Evolutionary conservation across 2,113 vertebrate genomes (phyloP).

Genomic region (Erythrocercus mccallii): DNA sequence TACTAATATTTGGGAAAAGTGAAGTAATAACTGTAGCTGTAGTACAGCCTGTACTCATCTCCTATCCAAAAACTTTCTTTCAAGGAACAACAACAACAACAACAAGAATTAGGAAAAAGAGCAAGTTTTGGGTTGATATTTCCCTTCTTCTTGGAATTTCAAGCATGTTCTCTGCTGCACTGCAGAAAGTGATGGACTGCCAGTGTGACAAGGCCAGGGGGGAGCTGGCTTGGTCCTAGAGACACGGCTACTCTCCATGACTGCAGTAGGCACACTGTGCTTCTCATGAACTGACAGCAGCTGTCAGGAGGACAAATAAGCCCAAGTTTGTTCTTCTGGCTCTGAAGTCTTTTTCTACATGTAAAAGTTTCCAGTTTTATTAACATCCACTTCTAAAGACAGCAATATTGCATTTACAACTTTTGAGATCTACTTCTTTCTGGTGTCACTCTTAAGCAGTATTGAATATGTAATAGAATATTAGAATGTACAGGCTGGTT

Average conservation of each 20-base stretch:
- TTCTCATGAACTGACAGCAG: neutral
- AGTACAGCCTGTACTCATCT: neutral
- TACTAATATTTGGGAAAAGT: neutral
- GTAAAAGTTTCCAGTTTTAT: neutral
- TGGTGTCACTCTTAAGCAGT: neutral
- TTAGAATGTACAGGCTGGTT: neutral
- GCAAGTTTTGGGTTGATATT: neutral
- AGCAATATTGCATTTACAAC: neutral
- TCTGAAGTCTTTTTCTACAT: neutral
- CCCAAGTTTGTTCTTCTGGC: neutral
- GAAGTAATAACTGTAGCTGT: neutral
- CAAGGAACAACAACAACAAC: neutral
- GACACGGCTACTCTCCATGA: neutral
- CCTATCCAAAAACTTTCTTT: neutral
- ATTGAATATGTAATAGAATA: neutral
- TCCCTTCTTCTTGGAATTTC: neutral
- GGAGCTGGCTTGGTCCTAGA: neutral
- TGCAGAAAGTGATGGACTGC: neutral
- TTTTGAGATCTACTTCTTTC: neutral
- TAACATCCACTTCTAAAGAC: neutral
- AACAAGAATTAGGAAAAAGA: neutral
- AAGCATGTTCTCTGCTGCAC: neutral
- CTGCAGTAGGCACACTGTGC: accelerated
- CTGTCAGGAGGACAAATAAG: neutral
- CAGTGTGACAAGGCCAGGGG: neutral